Percentiles rank a stretch among this genome's conserved stretches.
Conservation (phyloP, 2,113 vertebrate genomes). For the Pachyramphus minor region DNA sequence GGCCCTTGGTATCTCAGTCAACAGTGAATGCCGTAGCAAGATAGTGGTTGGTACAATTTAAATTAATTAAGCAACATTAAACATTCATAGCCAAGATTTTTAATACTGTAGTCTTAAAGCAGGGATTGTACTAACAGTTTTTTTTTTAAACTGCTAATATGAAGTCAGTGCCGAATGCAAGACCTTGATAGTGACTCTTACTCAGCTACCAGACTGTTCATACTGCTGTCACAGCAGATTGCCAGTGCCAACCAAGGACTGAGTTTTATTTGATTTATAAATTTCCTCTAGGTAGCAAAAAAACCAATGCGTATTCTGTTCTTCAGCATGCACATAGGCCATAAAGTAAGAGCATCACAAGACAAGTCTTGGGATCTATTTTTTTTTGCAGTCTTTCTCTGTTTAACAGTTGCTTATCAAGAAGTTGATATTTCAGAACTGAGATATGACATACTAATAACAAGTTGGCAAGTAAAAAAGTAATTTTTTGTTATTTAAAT, state of each 20-base stretch:
- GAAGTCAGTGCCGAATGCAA: background rate
- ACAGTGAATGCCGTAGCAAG: background rate
- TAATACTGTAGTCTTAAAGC: background rate
- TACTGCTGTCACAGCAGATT: background rate
- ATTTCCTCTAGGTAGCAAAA: background rate
- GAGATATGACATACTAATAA: background rate
- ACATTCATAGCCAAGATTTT: constrained; percentile 16
- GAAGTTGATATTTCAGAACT: background rate
- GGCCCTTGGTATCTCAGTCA: background rate
- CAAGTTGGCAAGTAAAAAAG: background rate
- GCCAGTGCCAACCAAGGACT: background rate
- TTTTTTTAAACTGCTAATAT: background rate
- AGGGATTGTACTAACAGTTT: background rate
- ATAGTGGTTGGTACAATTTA: background rate
- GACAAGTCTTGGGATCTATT: background rate
- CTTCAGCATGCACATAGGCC: background rate
- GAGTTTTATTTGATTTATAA: background rate
- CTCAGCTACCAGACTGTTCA: background rate
- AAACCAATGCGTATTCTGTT: background rate
- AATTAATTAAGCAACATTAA: constrained; percentile 50
- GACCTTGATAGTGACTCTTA: background rate
- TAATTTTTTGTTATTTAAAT: background rate
- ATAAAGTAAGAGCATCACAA: background rate
- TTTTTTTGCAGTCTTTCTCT: background rate
- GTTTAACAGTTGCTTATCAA: background rate